Evolutionary conservation across 2,888 invertebrate genomes (phyloP), one percentile per base, ranked within the genome.

Genomic region (Platycheirus albimanus): DNA sequence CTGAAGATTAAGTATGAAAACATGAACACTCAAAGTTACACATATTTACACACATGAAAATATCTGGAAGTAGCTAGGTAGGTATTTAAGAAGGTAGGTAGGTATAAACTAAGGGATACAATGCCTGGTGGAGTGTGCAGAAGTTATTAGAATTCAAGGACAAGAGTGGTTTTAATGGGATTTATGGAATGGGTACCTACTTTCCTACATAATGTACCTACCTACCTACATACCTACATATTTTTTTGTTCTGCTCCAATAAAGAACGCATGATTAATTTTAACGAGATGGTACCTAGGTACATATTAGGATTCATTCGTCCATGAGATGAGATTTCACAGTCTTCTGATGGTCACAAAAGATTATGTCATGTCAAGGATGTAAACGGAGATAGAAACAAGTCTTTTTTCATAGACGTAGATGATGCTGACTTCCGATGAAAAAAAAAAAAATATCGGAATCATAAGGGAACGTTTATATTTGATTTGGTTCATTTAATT

Each of bases 181-280:
- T 79, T 8, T 8, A 4, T 33, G 30, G 30, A 33, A 33, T 33
- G 8, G 30, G 7, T 6, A 33, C 30, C 8, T 33, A n/a, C n/a
- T n/a, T n/a, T n/a, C n/a, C n/a, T n/a, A n/a, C n/a, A n/a, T n/a
- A n/a, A n/a, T n/a, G n/a, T n/a, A n/a, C n/a, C n/a, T n/a, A n/a
- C n/a, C n/a, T n/a, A n/a, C n/a, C n/a, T n/a, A n/a, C n/a, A n/a
- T n/a, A n/a, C n/a, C n/a, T n/a, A n/a, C n/a, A n/a, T n/a, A n/a
- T n/a, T n/a, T n/a, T n/a, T n/a, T n/a, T n/a, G n/a, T n/a, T n/a
- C n/a, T n/a, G n/a, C n/a, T n/a, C 30, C 20, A 56, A 54, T 54
- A 56, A 56, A 20, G 43, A 43, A 70, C 69, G 51, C 49, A 45
- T 30, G 56, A 66, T 80, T 76, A 66, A 70, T 7, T 70, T 64